Percentiles rank a stretch among this genome's conserved stretches.
These are phyloP conservation scores for Helicolenus hilgendorfi DNA, from an alignment of 2,797 vertebrate genomes.

Conservation along the genomic window DNA sequence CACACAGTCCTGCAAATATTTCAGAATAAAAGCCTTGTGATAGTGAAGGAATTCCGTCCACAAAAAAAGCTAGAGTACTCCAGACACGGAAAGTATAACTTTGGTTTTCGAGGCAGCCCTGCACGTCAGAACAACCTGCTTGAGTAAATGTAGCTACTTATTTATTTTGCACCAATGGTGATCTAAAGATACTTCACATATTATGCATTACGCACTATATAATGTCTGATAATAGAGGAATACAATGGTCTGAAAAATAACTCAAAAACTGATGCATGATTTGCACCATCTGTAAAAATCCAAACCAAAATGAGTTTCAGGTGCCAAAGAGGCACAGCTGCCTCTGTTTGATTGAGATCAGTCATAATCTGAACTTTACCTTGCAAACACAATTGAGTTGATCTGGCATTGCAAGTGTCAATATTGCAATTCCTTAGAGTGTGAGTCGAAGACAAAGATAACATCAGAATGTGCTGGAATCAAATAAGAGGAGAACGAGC, in stretches of 20 bases:
- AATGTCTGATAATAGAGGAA: neutral
- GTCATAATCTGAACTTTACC: conserved; percentile 1
- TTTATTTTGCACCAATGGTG: neutral
- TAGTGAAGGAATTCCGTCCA: no score
- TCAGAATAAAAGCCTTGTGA: no score
- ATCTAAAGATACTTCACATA: neutral
- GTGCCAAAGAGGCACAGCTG: conserved; percentile 41
- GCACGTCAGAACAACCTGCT: neutral
- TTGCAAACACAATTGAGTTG: neutral
- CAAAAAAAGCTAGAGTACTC: no score
- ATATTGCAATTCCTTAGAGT: conserved; percentile 6
- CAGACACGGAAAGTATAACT: no score
- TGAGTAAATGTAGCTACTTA: neutral
- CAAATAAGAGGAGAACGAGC: neutral
- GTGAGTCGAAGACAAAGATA: conserved; percentile 4
- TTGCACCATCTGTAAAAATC: conserved; percentile 5
- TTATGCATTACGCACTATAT: neutral
- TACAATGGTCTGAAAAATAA: neutral
- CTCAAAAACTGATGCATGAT: neutral
- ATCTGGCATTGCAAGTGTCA: neutral
- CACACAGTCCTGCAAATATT: no score
- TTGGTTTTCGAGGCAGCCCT: no score
- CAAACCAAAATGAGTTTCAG: neutral
- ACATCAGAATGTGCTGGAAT: conserved; percentile 10
- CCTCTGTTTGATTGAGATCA: conserved; percentile 45